Evolutionary conservation across 1,140 invertebrate species (phyloP).

Genomic region (Bombus sibiricus): DNA sequence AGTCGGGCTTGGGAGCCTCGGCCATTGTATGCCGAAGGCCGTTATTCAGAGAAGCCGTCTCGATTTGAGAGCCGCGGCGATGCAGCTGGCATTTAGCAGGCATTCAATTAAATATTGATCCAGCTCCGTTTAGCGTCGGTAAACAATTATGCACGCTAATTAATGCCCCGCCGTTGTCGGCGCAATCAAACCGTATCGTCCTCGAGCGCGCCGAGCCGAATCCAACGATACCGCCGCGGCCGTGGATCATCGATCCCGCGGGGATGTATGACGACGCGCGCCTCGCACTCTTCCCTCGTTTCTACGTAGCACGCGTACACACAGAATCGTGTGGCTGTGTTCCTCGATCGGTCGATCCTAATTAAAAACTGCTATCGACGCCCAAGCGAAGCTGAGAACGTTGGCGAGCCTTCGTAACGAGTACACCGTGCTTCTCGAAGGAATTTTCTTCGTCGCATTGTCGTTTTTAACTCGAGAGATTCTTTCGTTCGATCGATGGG

Average conservation of each 20-base stretch:
- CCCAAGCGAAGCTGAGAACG: neutral
- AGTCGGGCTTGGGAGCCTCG: constrained; percentile 1
- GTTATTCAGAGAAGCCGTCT: constrained; percentile 74
- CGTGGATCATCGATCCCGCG: constrained; percentile 64
- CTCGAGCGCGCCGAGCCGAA: constrained; percentile 59
- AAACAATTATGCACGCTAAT: constrained; percentile 83
- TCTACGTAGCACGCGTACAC: neutral
- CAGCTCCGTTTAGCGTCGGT: constrained; percentile 78
- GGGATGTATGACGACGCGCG: constrained; percentile 12
- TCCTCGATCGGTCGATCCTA: constrained; percentile 53
- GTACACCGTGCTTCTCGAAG: neutral
- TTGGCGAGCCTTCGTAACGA: neutral
- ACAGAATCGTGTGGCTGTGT: neutral
- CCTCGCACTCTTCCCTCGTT: constrained; percentile 1
- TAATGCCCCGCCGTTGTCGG: constrained; percentile 79
- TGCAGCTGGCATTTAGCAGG: constrained; percentile 80
- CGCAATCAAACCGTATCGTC: constrained; percentile 77
- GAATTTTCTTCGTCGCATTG: constrained; percentile 8
- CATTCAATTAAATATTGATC: constrained; percentile 83
- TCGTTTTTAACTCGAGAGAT: constrained; percentile 7
- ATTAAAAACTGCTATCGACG: constrained; percentile 51
- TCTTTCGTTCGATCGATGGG: neutral
- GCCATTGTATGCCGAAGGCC: constrained; percentile 63
- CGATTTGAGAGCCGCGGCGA: constrained; percentile 77
- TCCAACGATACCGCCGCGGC: constrained; percentile 36